Evolutionary conservation across 1,140 invertebrate species (phyloP), one percentile per base, ranked within the genome.

Genomic region (Lasioglossum baleicum): DNA sequence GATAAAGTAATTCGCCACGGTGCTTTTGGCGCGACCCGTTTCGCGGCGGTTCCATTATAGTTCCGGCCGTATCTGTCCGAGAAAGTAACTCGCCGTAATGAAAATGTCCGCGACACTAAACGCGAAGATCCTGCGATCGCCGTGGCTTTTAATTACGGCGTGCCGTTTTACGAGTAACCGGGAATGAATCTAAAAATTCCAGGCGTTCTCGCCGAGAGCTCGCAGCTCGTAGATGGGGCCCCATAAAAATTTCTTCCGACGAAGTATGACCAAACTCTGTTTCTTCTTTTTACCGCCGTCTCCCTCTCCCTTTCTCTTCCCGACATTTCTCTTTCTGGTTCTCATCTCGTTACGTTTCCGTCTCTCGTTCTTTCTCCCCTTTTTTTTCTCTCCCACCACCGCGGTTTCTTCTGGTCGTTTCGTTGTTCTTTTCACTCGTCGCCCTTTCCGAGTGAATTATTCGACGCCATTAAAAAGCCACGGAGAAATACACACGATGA

Each of bases 201-300:
- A 87, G 61, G 81, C 89, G 88, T 90, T 90, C 89, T 61, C 86
- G 66, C 22, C 75, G 81, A 68, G 81, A 74, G 84, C 67, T 63
- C 83, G 83, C 83, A 70, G 80, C 82, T 79, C 80, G 81, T 83
- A 76, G 72, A 84, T 67, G 82, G 86, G 83, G 83, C 77, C 74
- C 88, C 87, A 91, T 92, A 91, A 92, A 92, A 92, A 92, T 92
- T 87, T 92, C 89, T 91, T 90, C 89, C 83, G 84, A 75, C 88
- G 82, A 76, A 77, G 81, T 84, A 89, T 86, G 83, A 87, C 85
- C 83, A 40, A 83, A 88, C 75, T 80, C 83, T 56, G 63, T 71
- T 71, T 73, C 70, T 68, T 58, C 48, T 65, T 63, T 80, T 31
- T 35, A 51, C 81, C 0, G 4, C 56, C 7, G 20, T 58, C 56